Base-by-base conservation (phyloP, 2,888 invertebrate genomes). In the Psococerastis gibbosa region DNA sequence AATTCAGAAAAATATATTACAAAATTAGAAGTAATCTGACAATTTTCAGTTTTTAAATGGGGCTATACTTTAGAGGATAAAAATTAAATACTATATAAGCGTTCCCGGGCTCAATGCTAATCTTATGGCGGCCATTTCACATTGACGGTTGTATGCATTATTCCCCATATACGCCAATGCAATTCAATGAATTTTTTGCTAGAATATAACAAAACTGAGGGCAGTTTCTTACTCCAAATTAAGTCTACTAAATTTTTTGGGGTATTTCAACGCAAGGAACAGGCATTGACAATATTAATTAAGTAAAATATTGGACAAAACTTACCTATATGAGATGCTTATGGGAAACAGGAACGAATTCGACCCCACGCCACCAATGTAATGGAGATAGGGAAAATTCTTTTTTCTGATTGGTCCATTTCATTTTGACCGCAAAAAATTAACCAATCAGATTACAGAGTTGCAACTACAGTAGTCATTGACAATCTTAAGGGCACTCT, bases 331-430 rank as follows among this genome's bases (percentile, higher is more conserved):
- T 62, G 17, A 33, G 38, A 20, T 20, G 20, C 38, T 15, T 18
- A 38, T 38, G 38, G 38, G 8, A 27, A 27, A 27, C 27, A 11
- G 11, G 20, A 20, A 38, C n/a, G 38, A 22, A 38, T 63, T 60
- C 61, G 65, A 68, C 68, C 70, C 70, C 70, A 71, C 70, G 70
- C 70, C 67, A 70, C 68, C 69, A 66, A 65, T 65, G 66, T 64
- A 64, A 44, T 64, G 62, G 66, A 66, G 60, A 64, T 55, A 59
- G 55, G 55, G 55, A 58, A 60, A 57, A 58, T 56, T 56, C 56
- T 52, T 48, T 50, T 48, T 54, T 55, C 51, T 59, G 52, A 71
- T 71, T 71, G 70, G 71, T 55, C 56, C 56, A 59, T 60, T 70
- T 69, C 61, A 62, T 70, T 70, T 62, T 63, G 66, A 62, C 66